A percentile compares a stretch with the other conserved stretches of the same genome.
Conservation (phyloP, 2,113 vertebrate genomes). For the Aix galericulata region DNA sequence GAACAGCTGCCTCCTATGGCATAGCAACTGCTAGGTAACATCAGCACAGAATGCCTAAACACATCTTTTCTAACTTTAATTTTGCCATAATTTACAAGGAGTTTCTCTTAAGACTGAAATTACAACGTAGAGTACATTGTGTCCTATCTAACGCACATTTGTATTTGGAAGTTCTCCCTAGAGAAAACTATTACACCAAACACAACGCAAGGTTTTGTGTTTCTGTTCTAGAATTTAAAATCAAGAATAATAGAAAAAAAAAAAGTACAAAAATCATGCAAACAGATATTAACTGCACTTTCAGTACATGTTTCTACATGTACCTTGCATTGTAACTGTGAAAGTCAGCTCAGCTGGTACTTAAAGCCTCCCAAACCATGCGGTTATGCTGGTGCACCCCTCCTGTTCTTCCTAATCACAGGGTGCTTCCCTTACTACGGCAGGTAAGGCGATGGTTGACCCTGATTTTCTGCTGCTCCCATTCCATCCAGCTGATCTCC, state of each 20-base stretch:
- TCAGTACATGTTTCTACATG: neutral
- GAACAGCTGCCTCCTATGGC: neutral
- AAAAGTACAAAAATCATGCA: neutral
- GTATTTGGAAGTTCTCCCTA: neutral
- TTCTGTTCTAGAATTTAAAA: neutral
- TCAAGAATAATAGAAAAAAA: neutral
- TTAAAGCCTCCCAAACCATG: neutral
- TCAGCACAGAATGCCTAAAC: neutral
- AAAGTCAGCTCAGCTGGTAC: neutral
- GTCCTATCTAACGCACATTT: neutral
- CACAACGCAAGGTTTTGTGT: fast-evolving
- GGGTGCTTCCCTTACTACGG: neutral
- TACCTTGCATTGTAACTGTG: neutral
- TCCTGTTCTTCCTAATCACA: neutral
- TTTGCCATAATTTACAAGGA: neutral
- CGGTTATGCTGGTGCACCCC: neutral
- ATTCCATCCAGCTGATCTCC: neutral
- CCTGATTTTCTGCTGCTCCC: neutral
- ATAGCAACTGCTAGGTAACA: neutral
- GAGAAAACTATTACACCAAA: neutral
- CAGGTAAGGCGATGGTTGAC: neutral
- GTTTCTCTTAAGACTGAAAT: neutral
- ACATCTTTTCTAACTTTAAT: neutral
- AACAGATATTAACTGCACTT: neutral
- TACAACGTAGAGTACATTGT: neutral